Conservation (phyloP, 2,888 invertebrate species). For the Drosophila ustulata region DNA sequence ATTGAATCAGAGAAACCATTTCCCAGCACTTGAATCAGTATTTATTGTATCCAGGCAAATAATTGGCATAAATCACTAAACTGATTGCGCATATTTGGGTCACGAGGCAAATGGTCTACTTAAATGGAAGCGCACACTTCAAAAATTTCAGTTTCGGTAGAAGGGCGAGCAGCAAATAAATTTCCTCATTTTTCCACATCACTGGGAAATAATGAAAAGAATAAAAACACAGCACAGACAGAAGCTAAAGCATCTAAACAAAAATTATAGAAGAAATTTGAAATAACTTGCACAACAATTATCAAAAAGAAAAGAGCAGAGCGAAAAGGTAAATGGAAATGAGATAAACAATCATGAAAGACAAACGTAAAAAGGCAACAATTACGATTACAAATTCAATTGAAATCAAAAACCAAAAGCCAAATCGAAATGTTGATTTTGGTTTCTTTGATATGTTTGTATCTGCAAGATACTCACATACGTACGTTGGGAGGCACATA, state of each 20-base stretch:
- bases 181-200: slow-evolving; percentile 54
- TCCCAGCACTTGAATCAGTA: slow-evolving; percentile 42
- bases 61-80: slow-evolving; percentile 74
- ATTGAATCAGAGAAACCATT: slow-evolving; percentile 16
- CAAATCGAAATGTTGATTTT: slow-evolving; percentile 58
- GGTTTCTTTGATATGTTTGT: slow-evolving; percentile 19
- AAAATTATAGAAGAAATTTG: slow-evolving; percentile 4
- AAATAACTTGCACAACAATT: slow-evolving; percentile 54
- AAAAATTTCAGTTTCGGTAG: slow-evolving; percentile 39
- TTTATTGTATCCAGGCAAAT: slow-evolving; percentile 55
- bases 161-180: slow-evolving; percentile 38
- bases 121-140: slow-evolving; percentile 70
- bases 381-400: slow-evolving; percentile 77
- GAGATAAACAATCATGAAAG: slow-evolving; percentile 74
- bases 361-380: slow-evolving; percentile 61
- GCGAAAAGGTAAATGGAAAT: slow-evolving; percentile 31
- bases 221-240: slow-evolving; percentile 21
- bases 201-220: slow-evolving; percentile 29
- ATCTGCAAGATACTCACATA: slow-evolving; percentile 33
- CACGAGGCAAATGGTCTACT: slow-evolving; percentile 55
- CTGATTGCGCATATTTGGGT: slow-evolving; percentile 55
- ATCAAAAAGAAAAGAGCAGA: slow-evolving; percentile 33
- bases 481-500: background rate
- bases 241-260: slow-evolving; percentile 52
- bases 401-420: slow-evolving; percentile 65